These are phyloP conservation scores for Philopotamus ludificatus DNA, from an alignment of 1,140 invertebrate genomes.

Conservation along the genomic window DNA sequence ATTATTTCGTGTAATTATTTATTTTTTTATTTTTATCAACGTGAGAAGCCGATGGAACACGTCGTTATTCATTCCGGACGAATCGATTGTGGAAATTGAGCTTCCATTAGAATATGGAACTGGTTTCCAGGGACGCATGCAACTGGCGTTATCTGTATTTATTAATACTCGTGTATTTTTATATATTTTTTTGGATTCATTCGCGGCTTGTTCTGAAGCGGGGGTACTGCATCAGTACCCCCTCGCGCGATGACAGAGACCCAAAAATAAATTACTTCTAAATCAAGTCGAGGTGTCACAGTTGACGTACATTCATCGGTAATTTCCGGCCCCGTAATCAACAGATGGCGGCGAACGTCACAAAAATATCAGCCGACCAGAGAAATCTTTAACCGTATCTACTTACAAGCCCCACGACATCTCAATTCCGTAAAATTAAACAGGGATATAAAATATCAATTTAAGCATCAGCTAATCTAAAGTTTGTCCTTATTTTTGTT, in stretches of 20 bases:
- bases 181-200: no score
- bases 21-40: no score
- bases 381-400: slow-evolving; percentile 1
- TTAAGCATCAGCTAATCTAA: neutral
- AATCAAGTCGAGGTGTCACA: slow-evolving; percentile 23
- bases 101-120: no score
- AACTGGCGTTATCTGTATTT: no score
- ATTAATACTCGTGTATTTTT: no score
- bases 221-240: no score
- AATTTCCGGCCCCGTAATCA: slow-evolving; percentile 29
- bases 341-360: slow-evolving; percentile 12
- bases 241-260: neutral
- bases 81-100: no score
- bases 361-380: neutral
- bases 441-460: neutral
- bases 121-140: no score
- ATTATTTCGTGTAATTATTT: no score
- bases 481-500: neutral
- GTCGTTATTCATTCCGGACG: no score
- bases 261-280: slow-evolving; percentile 17
- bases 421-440: neutral
- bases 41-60: no score
- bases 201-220: neutral
- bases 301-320: slow-evolving; percentile 29
- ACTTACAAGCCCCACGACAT: neutral